phyloP scores from a whole-genome alignment of 2,113 vertebrate species.

The Pseudopodoces humilis region DNA sequence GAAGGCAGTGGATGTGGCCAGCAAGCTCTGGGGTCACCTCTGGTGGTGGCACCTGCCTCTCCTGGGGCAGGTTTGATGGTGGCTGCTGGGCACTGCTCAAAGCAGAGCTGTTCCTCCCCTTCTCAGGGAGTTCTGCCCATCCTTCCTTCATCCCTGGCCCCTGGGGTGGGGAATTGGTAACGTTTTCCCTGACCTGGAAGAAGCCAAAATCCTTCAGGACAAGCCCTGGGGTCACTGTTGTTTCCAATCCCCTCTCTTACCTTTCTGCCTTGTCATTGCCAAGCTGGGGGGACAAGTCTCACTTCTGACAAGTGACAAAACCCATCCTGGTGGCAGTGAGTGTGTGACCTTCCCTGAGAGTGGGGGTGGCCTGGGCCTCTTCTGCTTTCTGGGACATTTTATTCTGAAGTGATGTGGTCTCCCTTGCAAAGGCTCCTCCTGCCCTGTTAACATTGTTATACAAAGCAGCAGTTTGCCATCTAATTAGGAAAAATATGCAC shows the following conservation, averaged over 20 bases:
- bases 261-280: background rate
- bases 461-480: conserved; percentile 67
- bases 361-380: background rate
- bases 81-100: accelerated
- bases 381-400: background rate
- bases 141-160: background rate
- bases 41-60: background rate
- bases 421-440: conserved; percentile 49
- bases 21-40: background rate
- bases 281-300: background rate
- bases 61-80: background rate
- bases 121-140: background rate
- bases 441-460: conserved; percentile 68
- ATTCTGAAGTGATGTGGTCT: background rate
- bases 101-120: background rate
- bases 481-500: conserved; percentile 71
- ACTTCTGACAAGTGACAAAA: background rate
- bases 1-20: background rate
- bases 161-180: accelerated
- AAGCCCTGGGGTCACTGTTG: background rate
- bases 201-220: background rate
- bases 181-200: background rate
- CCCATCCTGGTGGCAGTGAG: background rate
- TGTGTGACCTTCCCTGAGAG: background rate
- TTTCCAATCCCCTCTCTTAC: background rate